Evolutionary conservation across 2,797 vertebrate genomes (phyloP), one percentile per base, ranked within the genome.

Genomic region (Neostethus bicornis): DNA sequence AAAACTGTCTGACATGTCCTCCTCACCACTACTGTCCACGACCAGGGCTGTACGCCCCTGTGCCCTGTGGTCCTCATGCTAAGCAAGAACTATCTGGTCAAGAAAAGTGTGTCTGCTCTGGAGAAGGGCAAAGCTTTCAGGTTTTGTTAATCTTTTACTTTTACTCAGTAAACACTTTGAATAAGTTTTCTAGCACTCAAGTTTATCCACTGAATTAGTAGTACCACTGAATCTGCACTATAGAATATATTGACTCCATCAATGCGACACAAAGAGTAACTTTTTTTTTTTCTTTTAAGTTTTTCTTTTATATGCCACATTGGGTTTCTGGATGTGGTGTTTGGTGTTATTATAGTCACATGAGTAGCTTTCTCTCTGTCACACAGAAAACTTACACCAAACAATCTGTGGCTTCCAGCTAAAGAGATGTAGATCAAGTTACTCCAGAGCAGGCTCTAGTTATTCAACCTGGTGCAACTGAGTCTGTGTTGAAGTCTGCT

Each of bases 51-150:
- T 20, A 67, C 2, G 83, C 88, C 1, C 89, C 92, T 0, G 63
- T 94, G 4, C 87, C 93, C 0, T 98, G 95, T 14, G 96, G 94
- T 16, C 80, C 89, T 0, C 64, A 72, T 53, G 94, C 95, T 10
- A 77, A 21, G 6, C 96, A 98, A 79, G 92, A 89, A 1, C 78
- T 87, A 0, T 70, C 92, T 28, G 94, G 94, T 7, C 93, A 95
- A 71, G 80, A 83, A 7, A 88, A 67, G 0, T 96, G 96, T 0
- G 9, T 83, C 59, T 98, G 96, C 50, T 75, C 19, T 0, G 86
- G 81, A 37, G 78, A 85, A 4, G 92, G 92, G 0, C 87, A 87
- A 26, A 79, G 77, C 13, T 98, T 97, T 69, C 96, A 98, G 95
- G 96, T 97, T 45, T 9, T 64, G 1, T 34, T 32, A 4, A 23